Base-by-base conservation (phyloP, 2,113 vertebrate species). In the Pseudopipra pipra region DNA sequence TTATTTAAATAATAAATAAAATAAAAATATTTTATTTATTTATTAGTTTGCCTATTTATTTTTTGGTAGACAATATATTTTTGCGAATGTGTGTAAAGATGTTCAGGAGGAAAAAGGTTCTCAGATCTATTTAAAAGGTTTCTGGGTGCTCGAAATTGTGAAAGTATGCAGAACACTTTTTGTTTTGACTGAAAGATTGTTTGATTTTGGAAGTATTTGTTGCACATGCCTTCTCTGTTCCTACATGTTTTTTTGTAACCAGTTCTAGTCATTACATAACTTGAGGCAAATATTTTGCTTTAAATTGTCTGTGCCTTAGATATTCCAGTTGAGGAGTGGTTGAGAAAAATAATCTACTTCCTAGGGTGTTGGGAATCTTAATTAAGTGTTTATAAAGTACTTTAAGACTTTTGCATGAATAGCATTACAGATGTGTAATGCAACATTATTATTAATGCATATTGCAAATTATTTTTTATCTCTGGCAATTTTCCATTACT, bases 401-500 rank as follows among this genome's bases (percentile, higher is more conserved):
- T 95, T 85, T 15, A 77, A 61, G 65, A 72, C 16, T 90, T 92
- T 46, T 90, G 31, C 76, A 68, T 78, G 65, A 76, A 90, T 70
- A 72, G n/a, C n/a, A 14, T 86, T 95, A 78, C 0, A 0, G 43
- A 81, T 52, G 7, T 86, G 56, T 46, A 93, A 78, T 86, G 44
- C 66, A 52, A 80, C 55, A 81, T 80, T 84, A 87, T 78, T 87
- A 87, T 86, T 92, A 94, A 92, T 65, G 37, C 68, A 71, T 61
- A 84, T 39, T 93, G 68, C 51, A 96, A 90, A 96, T 96, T 65
- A 94, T 90, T 75, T 93, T 92, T 95, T 97, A 92, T 94, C 95
- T 94, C 82, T 88, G 72, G 55, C 39, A 93, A 85, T 94, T 94
- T 96, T 86, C 55, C 39, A 80, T 85, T 87, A 83, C 78, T 88